Evolutionary conservation across 2,797 vertebrate genomes (phyloP).

Genomic region (Echeneis naucrates): DNA sequence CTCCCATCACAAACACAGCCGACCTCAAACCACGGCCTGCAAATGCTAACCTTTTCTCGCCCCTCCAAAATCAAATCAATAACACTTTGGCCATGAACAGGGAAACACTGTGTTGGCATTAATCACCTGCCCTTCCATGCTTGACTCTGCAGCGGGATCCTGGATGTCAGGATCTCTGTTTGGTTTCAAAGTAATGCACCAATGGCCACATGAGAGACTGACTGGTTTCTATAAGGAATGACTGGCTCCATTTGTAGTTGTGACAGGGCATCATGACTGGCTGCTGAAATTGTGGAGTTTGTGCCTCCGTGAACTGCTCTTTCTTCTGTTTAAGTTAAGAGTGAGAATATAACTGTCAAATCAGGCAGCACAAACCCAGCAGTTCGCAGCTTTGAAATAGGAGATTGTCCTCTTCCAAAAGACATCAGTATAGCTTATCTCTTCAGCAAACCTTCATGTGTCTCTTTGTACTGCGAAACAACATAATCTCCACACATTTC

Average conservation of each 20-base stretch:
- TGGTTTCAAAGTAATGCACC: conserved; percentile 62
- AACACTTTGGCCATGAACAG: conserved; percentile 79
- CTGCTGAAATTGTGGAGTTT: conserved; percentile 14
- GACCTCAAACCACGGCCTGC: conserved; percentile 75
- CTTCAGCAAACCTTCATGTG: background rate
- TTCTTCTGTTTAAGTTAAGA: conserved; percentile 9
- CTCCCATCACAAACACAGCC: conserved; percentile 67
- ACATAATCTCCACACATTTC: no score
- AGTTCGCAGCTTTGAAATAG: conserved; percentile 5
- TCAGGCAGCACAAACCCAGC: conserved; percentile 18
- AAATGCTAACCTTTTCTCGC: conserved; percentile 81
- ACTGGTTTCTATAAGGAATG: conserved; percentile 30
- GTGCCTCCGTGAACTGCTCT: conserved; percentile 18
- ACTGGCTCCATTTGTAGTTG: conserved; percentile 14
- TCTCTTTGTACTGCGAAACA: background rate
- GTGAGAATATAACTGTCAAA: conserved; percentile 9
- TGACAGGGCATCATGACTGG: conserved; percentile 25
- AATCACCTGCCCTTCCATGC: conserved; percentile 81
- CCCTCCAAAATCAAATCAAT: conserved; percentile 83
- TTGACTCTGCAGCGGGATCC: conserved; percentile 78
- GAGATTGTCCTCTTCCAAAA: background rate
- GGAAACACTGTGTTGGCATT: conserved; percentile 79
- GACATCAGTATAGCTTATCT: background rate
- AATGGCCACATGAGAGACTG: conserved; percentile 45
- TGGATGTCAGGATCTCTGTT: conserved; percentile 58